phyloP scores from a whole-genome alignment of 2,113 vertebrate species.

The Seriola dumerili region DNA sequence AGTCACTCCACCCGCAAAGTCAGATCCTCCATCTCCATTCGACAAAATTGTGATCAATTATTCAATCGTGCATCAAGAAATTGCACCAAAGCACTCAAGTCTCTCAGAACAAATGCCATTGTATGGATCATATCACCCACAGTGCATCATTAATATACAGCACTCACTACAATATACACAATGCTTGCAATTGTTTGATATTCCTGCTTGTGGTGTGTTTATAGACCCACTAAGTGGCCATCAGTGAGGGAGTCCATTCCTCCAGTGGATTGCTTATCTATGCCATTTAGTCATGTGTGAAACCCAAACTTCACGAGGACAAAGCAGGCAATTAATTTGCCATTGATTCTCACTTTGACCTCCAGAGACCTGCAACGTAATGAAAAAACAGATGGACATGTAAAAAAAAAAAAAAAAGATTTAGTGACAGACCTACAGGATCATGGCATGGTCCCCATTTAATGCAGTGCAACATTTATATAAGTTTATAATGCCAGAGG shows the following conservation, averaged over 20 bases:
- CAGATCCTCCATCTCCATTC: background rate
- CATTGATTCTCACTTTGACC: conserved; percentile 44
- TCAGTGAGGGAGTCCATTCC: background rate
- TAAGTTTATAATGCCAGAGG: background rate
- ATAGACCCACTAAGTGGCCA: background rate
- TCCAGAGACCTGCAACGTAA: conserved; percentile 38
- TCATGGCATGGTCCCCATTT: background rate
- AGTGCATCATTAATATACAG: background rate
- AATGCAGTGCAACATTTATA: background rate
- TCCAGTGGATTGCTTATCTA: conserved; percentile 32
- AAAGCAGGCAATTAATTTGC: conserved; percentile 39
- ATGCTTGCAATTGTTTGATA: background rate
- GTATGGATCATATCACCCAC: background rate
- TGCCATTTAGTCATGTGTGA: conserved; percentile 27
- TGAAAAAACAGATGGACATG: conserved; percentile 23
- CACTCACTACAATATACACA: background rate
- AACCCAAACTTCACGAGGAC: conserved; percentile 18
- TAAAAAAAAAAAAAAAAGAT: background rate
- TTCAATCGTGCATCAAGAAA: background rate
- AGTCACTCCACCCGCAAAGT: background rate
- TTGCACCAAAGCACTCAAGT: background rate
- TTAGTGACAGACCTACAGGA: background rate
- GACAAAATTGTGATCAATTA: conserved; percentile 10
- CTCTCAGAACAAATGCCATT: background rate
- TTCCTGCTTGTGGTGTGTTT: background rate